These are phyloP conservation scores for Enteromius radiatus DNA, from an alignment of 2,797 vertebrate genomes.

Conservation along the genomic window DNA sequence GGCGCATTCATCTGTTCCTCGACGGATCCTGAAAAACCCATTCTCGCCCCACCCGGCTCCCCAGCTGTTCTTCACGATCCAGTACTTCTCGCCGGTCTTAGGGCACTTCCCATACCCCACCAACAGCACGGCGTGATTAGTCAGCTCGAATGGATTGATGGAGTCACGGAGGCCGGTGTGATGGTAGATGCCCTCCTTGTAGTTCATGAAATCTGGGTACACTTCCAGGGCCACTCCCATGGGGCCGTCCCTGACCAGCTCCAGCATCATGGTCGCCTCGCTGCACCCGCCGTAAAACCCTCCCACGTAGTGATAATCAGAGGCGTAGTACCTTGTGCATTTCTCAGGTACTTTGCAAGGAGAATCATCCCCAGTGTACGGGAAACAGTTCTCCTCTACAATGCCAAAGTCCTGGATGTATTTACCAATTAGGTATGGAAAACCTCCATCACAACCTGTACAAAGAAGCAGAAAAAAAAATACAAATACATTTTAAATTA, in stretches of 20 bases:
- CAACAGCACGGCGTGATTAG: constrained; percentile 93
- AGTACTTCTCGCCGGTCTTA: constrained; percentile 83
- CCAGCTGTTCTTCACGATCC: constrained; percentile 98
- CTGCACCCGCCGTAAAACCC: constrained; percentile 96
- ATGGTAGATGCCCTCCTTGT: constrained; percentile 90
- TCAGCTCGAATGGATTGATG: constrained; percentile 92
- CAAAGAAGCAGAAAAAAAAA: neutral
- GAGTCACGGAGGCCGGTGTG: constrained; percentile 85
- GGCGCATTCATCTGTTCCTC: constrained; percentile 89
- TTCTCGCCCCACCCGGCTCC: constrained; percentile 86
- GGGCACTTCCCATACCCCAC: constrained; percentile 89
- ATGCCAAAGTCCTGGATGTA: constrained; percentile 92
- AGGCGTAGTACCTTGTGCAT: constrained; percentile 80
- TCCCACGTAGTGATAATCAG: constrained; percentile 91
- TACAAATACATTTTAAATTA: neutral
- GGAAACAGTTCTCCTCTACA: constrained; percentile 90
- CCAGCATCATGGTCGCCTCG: constrained; percentile 89
- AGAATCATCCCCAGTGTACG: constrained; percentile 80
- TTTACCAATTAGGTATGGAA: constrained; percentile 95
- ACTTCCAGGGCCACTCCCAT: constrained; percentile 90
- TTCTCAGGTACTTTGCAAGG: constrained; percentile 77
- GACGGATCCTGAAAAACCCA: constrained; percentile 92
- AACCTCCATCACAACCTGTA: constrained; percentile 93
- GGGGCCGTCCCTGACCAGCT: constrained; percentile 88
- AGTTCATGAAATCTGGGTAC: constrained; percentile 88